A percentile compares a stretch with the other conserved stretches of the same genome.
Conservation (phyloP, 2,113 vertebrate species). For the Charina bottae region DNA sequence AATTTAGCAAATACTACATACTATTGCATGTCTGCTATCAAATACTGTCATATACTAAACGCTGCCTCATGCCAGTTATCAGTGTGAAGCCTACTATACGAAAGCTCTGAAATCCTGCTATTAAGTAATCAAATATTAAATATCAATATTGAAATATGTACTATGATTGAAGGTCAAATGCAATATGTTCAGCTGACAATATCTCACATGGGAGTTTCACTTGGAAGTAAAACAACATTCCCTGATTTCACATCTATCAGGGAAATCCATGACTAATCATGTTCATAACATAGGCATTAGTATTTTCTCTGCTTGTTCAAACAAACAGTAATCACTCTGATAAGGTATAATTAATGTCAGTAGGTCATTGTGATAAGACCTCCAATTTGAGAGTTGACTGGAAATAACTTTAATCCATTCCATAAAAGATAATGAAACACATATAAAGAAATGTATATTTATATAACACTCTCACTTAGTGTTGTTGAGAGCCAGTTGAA, state of each 20-base stretch:
- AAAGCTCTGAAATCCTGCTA: background rate
- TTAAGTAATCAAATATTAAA: background rate
- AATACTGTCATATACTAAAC: background rate
- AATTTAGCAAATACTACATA: background rate
- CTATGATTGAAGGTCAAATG: background rate
- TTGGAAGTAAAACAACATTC: background rate
- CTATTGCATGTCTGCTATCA: background rate
- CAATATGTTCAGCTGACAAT: background rate
- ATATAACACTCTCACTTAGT: too few species aligned
- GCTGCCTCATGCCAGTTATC: background rate
- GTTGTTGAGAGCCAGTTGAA: background rate
- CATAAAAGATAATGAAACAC: background rate
- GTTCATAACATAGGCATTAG: background rate
- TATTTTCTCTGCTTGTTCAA: background rate
- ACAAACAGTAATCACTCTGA: background rate
- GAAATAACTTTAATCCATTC: background rate
- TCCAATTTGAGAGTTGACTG: background rate
- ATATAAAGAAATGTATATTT: too few species aligned
- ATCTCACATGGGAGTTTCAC: background rate
- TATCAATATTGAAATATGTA: background rate
- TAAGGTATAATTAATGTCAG: constrained; percentile 13
- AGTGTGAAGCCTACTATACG: background rate
- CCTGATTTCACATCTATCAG: background rate
- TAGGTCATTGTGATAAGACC: background rate
- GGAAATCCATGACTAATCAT: background rate